Evolutionary conservation across 30 jellyfish, hydroid and myxozoan species (phyloP).

Genomic region (Hydractinia symbiolongicarpus): DNA sequence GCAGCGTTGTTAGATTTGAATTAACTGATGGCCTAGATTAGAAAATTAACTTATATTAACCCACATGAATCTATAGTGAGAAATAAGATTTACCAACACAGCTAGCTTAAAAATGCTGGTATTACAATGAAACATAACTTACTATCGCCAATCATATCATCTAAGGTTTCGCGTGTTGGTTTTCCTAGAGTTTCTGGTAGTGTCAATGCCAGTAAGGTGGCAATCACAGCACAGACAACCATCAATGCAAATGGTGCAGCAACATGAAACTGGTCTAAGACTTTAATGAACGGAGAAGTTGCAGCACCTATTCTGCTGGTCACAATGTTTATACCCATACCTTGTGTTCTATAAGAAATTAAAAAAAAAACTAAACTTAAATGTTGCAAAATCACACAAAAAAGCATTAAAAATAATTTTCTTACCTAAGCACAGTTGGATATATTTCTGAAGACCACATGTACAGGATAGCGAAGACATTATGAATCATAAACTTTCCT

Average conservation of each 20-base stretch:
- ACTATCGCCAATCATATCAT: background rate
- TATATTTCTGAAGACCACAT: constrained; percentile 78
- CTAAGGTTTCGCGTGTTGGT: constrained; percentile 23
- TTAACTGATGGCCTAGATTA: too few relatives aligned
- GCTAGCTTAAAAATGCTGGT: too few relatives aligned
- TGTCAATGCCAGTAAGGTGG: background rate
- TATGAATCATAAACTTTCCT: constrained; percentile 53
- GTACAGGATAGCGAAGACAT: constrained; percentile 51
- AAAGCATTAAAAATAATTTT: too few relatives aligned
- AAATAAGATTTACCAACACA: too few relatives aligned
- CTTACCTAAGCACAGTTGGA: constrained; percentile 77
- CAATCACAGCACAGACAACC: background rate
- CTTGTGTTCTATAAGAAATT: constrained; percentile 18
- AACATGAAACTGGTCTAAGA: constrained; percentile 11
- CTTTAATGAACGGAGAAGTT: constrained; percentile 20
- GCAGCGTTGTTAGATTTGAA: too few relatives aligned
- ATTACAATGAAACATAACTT: background rate
- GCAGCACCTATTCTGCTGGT: constrained; percentile 36
- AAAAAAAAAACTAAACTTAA: too few relatives aligned
- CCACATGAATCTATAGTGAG: too few relatives aligned
- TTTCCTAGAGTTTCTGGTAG: constrained; percentile 16
- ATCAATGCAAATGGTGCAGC: constrained; percentile 32
- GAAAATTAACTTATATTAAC: too few relatives aligned
- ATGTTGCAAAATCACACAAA: too few relatives aligned
- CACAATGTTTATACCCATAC: constrained; percentile 25